These are phyloP conservation scores for Scatophagus argus DNA, from an alignment of 2,113 vertebrate genomes.

Conservation along the genomic window DNA sequence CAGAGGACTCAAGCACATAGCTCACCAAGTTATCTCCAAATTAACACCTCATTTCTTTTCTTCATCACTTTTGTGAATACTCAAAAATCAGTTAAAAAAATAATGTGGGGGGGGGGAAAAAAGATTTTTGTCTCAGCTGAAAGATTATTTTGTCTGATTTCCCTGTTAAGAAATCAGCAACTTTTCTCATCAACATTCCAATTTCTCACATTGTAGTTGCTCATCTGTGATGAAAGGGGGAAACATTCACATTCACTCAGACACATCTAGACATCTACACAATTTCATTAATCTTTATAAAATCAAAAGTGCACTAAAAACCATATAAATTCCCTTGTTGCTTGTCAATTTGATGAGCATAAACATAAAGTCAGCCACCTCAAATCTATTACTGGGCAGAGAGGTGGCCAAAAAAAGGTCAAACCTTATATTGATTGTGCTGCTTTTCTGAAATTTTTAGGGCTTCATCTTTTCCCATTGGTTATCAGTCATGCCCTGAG, in stretches of 20 bases:
- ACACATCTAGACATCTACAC: too few relatives aligned
- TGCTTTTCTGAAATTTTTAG: background rate
- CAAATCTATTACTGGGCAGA: too few relatives aligned
- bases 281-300: too few relatives aligned
- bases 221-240: background rate
- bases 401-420: too few relatives aligned
- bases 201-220: background rate
- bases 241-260: background rate
- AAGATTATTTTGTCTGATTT: background rate
- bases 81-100: background rate
- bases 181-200: background rate
- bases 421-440: background rate
- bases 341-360: too few relatives aligned
- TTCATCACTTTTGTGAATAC: background rate
- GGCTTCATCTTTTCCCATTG: background rate
- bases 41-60: background rate
- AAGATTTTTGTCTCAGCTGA: background rate
- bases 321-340: too few relatives aligned
- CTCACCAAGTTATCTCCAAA: background rate
- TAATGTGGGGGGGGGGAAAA: too few relatives aligned
- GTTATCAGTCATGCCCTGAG: background rate
- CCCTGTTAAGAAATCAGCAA: background rate
- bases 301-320: too few relatives aligned
- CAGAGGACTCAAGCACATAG: background rate
- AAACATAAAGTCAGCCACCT: too few relatives aligned